Conservation (phyloP, 1,140 invertebrate genomes). For the Rhyzopertha dominica region DNA sequence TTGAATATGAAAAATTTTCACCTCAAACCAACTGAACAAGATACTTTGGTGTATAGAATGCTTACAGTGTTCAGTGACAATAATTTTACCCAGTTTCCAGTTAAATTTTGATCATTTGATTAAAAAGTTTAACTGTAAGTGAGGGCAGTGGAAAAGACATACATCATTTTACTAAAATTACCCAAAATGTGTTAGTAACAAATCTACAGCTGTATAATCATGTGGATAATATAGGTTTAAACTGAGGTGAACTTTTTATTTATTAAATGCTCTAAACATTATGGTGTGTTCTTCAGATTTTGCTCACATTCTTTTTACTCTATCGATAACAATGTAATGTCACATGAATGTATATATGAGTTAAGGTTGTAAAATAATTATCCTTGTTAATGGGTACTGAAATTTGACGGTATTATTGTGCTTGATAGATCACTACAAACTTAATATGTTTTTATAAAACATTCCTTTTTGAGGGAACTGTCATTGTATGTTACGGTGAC, state of each 20-base stretch:
- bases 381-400: slow-evolving; percentile 25
- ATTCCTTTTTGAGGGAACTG: slow-evolving; percentile 6
- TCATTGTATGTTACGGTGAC: slow-evolving; percentile 12
- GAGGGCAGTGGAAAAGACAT: no score
- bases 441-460: not conserved
- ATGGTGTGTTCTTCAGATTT: slow-evolving; percentile 12
- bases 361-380: slow-evolving; percentile 14
- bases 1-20: no score
- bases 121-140: no score
- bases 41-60: no score
- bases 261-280: slow-evolving; percentile 10
- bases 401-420: slow-evolving; percentile 21
- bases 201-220: slow-evolving; percentile 14
- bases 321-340: no score
- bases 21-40: no score
- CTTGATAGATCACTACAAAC: slow-evolving; percentile 13
- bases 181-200: slow-evolving; percentile 19
- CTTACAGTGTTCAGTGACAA: no score
- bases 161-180: no score
- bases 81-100: no score
- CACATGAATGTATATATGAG: slow-evolving; percentile 31
- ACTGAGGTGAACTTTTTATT: slow-evolving; percentile 8
- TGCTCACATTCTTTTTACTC: slow-evolving; percentile 15
- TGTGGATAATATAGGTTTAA: slow-evolving; percentile 8
- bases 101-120: no score